phyloP scores from a whole-genome alignment of 2,797 vertebrate species.

The Anguilla obscura region DNA sequence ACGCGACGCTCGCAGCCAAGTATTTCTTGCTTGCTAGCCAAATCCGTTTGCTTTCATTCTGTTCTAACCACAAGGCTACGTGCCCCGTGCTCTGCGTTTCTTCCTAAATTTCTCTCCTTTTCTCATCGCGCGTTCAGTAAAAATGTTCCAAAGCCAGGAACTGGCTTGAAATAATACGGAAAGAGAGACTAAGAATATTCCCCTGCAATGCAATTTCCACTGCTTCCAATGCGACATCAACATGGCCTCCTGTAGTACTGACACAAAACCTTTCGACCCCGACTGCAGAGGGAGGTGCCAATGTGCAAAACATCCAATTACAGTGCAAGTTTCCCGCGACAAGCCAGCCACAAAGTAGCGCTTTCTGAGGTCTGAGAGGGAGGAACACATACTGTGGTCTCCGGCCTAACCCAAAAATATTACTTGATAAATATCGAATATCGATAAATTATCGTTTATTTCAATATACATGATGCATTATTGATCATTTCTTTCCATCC shows the following conservation, averaged over 20 bases:
- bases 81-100: slow-evolving; percentile 42
- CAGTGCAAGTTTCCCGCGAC: slow-evolving; percentile 37
- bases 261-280: slow-evolving; percentile 51
- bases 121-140: slow-evolving; percentile 62
- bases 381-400: neutral
- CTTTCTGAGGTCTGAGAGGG: neutral
- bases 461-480: neutral
- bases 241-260: slow-evolving; percentile 67
- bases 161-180: slow-evolving; percentile 16
- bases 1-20: slow-evolving; percentile 57
- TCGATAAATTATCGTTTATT: neutral
- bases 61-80: slow-evolving; percentile 44
- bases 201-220: slow-evolving; percentile 53
- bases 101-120: slow-evolving; percentile 48
- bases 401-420: slow-evolving; percentile 4
- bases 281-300: slow-evolving; percentile 56
- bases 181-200: slow-evolving; percentile 52
- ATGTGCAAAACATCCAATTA: slow-evolving; percentile 60
- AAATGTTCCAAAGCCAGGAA: slow-evolving; percentile 51
- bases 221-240: slow-evolving; percentile 61
- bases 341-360: neutral
- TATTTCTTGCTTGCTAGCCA: slow-evolving; percentile 48
- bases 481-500: neutral
- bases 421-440: neutral
- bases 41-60: slow-evolving; percentile 56